Percentiles rank a stretch among this genome's conserved stretches.
phyloP scores from a whole-genome alignment of 2,888 invertebrate genomes.

The Ennomos quercinarius region DNA sequence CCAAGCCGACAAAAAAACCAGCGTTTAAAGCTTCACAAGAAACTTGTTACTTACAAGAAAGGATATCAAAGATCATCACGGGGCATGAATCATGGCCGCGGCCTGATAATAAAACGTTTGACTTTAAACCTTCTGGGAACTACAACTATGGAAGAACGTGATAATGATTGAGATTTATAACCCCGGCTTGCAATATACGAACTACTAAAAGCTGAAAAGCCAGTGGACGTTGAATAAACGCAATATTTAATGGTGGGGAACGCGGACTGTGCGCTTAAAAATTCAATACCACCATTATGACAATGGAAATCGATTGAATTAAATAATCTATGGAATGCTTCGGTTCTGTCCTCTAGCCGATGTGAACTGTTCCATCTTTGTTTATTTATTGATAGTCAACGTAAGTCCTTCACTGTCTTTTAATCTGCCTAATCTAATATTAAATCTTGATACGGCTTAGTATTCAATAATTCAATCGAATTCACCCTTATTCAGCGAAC shows the following conservation, averaged over 20 bases:
- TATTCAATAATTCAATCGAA: constrained; percentile 63
- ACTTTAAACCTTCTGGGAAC: constrained; percentile 70
- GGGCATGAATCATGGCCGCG: constrained; percentile 65
- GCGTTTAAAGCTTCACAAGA: constrained; percentile 40
- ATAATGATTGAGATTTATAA: constrained; percentile 41
- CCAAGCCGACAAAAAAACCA: constrained; percentile 41
- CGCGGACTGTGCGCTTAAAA: constrained; percentile 49
- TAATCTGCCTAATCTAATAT: constrained; percentile 53
- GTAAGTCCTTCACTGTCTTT: constrained; percentile 36
- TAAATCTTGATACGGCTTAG: constrained; percentile 54
- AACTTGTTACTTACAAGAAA: constrained; percentile 63
- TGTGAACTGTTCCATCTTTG: constrained; percentile 28
- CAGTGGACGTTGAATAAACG: constrained; percentile 32
- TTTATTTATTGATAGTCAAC: constrained; percentile 35
- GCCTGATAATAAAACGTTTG: constrained; percentile 58
- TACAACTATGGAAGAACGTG: constrained; percentile 52
- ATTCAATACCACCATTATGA: constrained; percentile 54
- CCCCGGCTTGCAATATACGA: constrained; percentile 22
- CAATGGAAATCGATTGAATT: constrained; percentile 57
- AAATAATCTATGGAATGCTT: constrained; percentile 52
- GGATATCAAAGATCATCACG: constrained; percentile 73
- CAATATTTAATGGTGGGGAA: constrained; percentile 50
- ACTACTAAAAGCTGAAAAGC: constrained; percentile 16
- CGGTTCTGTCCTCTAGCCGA: constrained; percentile 37
- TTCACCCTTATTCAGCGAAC: constrained; percentile 47